Evolutionary conservation across 1,140 invertebrate genomes (phyloP).

Genomic region (Magallana gigas): DNA sequence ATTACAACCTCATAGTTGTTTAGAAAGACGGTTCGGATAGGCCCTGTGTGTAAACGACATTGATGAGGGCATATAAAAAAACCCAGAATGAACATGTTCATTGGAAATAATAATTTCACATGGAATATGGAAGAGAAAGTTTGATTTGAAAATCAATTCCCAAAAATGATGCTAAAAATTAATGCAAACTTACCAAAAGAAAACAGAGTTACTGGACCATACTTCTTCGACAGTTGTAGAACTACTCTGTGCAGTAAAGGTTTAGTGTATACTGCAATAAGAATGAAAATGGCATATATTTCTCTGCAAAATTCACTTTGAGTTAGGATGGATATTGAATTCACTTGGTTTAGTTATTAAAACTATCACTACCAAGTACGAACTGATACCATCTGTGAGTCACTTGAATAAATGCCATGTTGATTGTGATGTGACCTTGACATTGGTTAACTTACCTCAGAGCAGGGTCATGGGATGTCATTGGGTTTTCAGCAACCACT

Average conservation of each 20-base stretch:
- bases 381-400: too few species aligned
- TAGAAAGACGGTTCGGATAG: slow-evolving; percentile 30
- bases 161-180: background rate
- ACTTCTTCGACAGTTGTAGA: slow-evolving; percentile 26
- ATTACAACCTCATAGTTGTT: slow-evolving; percentile 47
- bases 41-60: slow-evolving; percentile 16
- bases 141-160: too few species aligned
- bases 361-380: too few species aligned
- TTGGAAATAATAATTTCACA: background rate
- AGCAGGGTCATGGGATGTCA: background rate
- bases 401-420: too few species aligned
- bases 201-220: slow-evolving; percentile 41
- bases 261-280: slow-evolving; percentile 30
- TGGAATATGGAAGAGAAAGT: background rate
- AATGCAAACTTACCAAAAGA: slow-evolving; percentile 28
- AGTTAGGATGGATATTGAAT: too few species aligned
- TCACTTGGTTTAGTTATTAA: too few species aligned
- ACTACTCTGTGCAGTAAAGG: background rate
- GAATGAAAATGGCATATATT: background rate
- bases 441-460: too few species aligned
- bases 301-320: too few species aligned
- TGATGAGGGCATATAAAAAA: background rate
- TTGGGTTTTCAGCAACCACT: too few species aligned
- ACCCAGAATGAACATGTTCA: background rate
- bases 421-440: too few species aligned